Conservation (phyloP, 2,888 invertebrate species). For the Apodemia hepburni region DNA sequence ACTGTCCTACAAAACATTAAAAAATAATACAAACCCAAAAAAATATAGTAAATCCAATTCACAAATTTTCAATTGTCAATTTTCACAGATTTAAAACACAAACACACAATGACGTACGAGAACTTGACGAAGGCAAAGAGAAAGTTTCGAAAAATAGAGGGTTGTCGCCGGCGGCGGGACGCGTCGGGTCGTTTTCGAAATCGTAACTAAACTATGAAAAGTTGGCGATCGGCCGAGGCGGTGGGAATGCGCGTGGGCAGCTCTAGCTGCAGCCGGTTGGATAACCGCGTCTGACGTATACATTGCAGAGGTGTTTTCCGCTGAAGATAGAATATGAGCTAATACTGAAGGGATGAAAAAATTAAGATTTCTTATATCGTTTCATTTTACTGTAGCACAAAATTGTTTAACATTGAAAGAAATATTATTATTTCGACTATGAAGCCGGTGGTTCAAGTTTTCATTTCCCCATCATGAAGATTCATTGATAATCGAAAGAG, state of each 20-base stretch:
- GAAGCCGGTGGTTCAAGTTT: too few species aligned
- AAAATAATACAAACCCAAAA: constrained; percentile 44
- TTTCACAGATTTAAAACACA: constrained; percentile 41
- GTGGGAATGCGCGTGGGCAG: constrained; percentile 71
- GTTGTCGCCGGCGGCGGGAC: constrained; percentile 77
- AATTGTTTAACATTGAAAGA: not conserved
- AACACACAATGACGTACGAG: constrained; percentile 58
- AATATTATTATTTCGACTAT: too few species aligned
- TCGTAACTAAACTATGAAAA: constrained; percentile 80
- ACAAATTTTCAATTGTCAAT: constrained; percentile 35
- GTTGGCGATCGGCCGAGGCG: constrained; percentile 72
- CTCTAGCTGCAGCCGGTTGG: constrained; percentile 57
- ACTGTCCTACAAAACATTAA: constrained; percentile 9
- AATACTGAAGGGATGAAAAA: constrained; percentile 19
- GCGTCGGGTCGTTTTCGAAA: constrained; percentile 81
- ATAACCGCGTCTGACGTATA: constrained; percentile 66
- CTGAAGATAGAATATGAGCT: constrained; percentile 53
- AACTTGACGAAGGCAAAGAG: constrained; percentile 60
- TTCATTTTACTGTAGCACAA: not conserved
- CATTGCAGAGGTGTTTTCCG: constrained; percentile 78
- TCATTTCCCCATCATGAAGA: too few species aligned
- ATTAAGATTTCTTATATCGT: not conserved
- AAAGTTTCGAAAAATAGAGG: constrained; percentile 62
- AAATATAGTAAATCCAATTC: constrained; percentile 53
- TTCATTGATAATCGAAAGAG: too few species aligned